Conservation (phyloP, 2,113 vertebrate genomes). For the Oreochromis aureus region DNA sequence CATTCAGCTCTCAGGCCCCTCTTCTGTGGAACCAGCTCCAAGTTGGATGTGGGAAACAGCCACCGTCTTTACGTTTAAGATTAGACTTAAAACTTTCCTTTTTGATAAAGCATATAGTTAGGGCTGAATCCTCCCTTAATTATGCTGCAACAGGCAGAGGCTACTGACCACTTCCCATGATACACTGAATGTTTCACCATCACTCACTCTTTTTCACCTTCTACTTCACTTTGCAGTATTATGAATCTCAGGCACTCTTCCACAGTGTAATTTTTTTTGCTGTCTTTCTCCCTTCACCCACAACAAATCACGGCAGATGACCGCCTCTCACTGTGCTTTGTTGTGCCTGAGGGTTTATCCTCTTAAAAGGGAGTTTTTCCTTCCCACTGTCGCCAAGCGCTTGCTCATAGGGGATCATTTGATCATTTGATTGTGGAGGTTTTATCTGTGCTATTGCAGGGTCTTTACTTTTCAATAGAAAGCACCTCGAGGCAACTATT, state of each 20-base stretch:
- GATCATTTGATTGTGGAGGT: neutral
- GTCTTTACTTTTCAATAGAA: neutral
- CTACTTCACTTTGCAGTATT: neutral
- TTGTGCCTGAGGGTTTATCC: neutral
- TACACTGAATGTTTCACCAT: neutral
- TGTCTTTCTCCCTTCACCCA: neutral
- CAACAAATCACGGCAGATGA: neutral
- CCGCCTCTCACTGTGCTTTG: neutral
- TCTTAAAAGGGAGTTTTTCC: neutral
- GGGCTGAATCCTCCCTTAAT: neutral
- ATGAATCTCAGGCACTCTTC: neutral
- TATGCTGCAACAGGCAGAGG: neutral
- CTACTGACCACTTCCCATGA: neutral
- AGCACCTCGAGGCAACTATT: neutral
- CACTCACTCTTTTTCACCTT: neutral
- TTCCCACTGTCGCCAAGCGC: fast-evolving
- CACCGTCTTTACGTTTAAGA: neutral
- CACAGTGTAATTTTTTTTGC: neutral
- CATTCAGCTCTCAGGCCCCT: neutral
- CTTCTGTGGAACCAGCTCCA: neutral
- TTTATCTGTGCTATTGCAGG: neutral
- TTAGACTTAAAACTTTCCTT: neutral
- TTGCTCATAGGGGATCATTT: neutral
- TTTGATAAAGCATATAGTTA: neutral
- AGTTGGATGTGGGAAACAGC: neutral